Percentiles rank a stretch among this genome's conserved stretches.
These are phyloP conservation scores for Sebastiscus albofasciatus DNA, from an alignment of 2,797 vertebrate species.

Conservation along the genomic window DNA sequence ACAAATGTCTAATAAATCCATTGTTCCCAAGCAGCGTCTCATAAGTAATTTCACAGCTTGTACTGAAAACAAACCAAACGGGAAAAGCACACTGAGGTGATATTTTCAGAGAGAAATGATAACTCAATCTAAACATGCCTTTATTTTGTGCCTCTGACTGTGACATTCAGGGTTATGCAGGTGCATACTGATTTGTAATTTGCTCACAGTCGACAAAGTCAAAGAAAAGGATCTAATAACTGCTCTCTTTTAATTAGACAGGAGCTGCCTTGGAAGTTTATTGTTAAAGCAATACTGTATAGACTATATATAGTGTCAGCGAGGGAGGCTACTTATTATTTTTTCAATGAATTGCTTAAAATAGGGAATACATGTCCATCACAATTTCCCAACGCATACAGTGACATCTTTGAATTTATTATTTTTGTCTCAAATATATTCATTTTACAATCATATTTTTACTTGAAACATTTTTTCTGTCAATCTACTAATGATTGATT, in stretches of 20 bases:
- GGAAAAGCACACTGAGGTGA: background rate
- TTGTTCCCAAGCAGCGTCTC: constrained; percentile 3
- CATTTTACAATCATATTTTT: background rate
- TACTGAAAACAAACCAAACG: background rate
- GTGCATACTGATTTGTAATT: constrained; percentile 7
- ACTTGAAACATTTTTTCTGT: background rate
- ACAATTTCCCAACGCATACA: background rate
- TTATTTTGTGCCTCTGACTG: background rate
- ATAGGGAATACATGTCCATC: background rate
- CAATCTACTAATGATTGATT: background rate
- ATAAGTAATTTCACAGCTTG: constrained; percentile 40
- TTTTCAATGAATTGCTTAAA: background rate
- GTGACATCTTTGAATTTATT: background rate
- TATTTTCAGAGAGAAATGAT: background rate
- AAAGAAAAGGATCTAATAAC: background rate
- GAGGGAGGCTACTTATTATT: background rate
- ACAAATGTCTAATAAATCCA: constrained; percentile 13
- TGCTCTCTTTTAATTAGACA: background rate
- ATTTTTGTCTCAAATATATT: background rate
- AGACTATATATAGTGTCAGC: background rate
- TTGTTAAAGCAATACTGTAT: background rate
- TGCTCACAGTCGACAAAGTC: background rate
- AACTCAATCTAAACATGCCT: background rate
- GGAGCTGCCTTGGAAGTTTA: background rate
- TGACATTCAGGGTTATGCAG: background rate